Conservation (phyloP, 2,113 vertebrate genomes). For the Galbula dea region DNA sequence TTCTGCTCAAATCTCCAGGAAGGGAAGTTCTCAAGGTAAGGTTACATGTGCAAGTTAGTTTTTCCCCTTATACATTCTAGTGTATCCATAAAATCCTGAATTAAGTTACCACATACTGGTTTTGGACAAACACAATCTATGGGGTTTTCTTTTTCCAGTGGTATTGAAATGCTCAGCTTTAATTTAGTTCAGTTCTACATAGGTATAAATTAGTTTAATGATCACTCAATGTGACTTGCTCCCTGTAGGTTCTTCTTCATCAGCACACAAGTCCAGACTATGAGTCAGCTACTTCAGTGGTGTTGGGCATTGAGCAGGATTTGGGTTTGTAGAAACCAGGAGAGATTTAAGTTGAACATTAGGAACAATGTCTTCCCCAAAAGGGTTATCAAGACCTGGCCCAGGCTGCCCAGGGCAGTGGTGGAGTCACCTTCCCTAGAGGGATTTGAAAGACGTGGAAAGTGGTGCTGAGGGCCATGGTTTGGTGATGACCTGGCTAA, state of each 20-base stretch:
- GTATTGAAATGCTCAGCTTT: neutral
- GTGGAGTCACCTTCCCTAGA: neutral
- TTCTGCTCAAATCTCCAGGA: neutral
- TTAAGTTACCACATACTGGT: neutral
- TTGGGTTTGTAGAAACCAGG: neutral
- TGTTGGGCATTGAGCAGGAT: neutral
- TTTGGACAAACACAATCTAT: neutral
- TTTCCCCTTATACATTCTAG: neutral
- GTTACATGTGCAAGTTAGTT: neutral
- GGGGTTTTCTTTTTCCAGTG: neutral
- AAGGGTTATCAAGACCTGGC: too few relatives aligned
- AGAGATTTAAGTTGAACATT: too few relatives aligned
- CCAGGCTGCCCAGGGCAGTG: neutral
- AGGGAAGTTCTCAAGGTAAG: neutral
- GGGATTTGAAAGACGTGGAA: neutral
- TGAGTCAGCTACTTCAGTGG: accelerated
- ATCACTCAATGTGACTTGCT: neutral
- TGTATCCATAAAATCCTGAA: neutral
- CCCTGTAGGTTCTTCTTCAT: too few relatives aligned
- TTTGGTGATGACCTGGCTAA: neutral
- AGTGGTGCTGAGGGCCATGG: neutral
- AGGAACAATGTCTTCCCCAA: neutral
- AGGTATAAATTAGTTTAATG: neutral
- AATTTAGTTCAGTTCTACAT: neutral
- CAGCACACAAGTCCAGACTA: neutral